A percentile compares a stretch with the other conserved stretches of the same genome.
Evolutionary conservation across 2,888 invertebrate genomes (phyloP).

Genomic region (Pachliopta kotzebuea): DNA sequence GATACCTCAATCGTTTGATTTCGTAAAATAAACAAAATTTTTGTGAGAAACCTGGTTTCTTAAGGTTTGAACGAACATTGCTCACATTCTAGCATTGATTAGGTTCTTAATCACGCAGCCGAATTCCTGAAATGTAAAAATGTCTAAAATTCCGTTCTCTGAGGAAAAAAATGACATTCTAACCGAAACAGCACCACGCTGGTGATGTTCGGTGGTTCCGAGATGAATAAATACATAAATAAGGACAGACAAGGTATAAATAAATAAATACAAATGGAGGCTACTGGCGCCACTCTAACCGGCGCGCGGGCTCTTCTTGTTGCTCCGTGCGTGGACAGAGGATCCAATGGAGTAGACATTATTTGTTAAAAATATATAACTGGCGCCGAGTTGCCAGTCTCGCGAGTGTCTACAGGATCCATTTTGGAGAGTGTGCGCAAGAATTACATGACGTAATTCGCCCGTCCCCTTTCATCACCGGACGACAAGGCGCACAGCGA

Average conservation of each 20-base stretch:
- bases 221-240: slow-evolving; percentile 74
- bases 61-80: slow-evolving; percentile 1
- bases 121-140: slow-evolving; percentile 24
- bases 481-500: no score
- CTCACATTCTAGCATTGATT: slow-evolving; percentile 25
- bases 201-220: slow-evolving; percentile 33
- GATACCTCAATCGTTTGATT: slow-evolving; percentile 1
- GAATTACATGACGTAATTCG: no score
- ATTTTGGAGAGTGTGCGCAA: no score
- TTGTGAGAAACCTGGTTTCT: neutral
- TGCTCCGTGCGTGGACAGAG: slow-evolving; percentile 56
- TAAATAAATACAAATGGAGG: slow-evolving; percentile 76
- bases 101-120: slow-evolving; percentile 27
- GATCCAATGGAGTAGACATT: slow-evolving; percentile 40
- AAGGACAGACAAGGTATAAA: slow-evolving; percentile 71
- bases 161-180: slow-evolving; percentile 5
- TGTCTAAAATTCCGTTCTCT: slow-evolving; percentile 21
- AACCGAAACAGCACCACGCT: slow-evolving; percentile 28
- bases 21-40: slow-evolving; percentile 3
- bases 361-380: neutral
- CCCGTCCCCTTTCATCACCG: no score
- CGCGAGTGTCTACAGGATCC: no score
- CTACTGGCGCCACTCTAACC: slow-evolving; percentile 77
- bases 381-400: no score
- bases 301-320: slow-evolving; percentile 69